A percentile compares a stretch with the other conserved stretches of the same genome.
Evolutionary conservation across 37 sponge, comb jelly and placozoan species (phyloP).

Genomic region (Ianthella basta): DNA sequence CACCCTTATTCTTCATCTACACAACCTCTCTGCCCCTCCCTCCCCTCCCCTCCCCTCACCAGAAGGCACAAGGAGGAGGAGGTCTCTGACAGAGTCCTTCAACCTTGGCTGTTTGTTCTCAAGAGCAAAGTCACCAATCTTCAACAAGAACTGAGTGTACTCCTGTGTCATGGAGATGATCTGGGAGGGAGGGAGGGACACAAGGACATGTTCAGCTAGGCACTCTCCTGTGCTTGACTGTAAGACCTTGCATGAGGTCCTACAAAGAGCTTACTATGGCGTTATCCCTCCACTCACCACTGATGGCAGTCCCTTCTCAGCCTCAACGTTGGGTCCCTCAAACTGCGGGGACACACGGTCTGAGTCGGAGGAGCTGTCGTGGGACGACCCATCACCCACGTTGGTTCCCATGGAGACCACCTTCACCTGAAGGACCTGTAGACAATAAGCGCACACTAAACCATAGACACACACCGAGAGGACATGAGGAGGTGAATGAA

Average conservation of each 20-base stretch:
- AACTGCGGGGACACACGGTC: conserved; percentile 59
- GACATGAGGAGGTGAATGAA: too few species aligned
- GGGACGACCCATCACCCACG: conserved; percentile 38
- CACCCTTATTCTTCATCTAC: too few species aligned
- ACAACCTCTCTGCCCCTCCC: too few species aligned
- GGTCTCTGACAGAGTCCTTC: conserved; percentile 65
- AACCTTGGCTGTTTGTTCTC: conserved; percentile 38
- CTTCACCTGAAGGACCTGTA: conserved; percentile 15
- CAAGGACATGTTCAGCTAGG: not conserved
- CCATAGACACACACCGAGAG: not conserved
- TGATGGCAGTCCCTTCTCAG: conserved; percentile 78
- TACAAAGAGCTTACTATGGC: too few species aligned
- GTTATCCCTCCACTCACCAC: conserved; percentile 57
- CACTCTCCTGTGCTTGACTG: not conserved
- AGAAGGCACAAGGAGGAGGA: conserved; percentile 79
- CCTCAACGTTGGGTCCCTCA: conserved; percentile 81
- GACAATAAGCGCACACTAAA: not conserved
- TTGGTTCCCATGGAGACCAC: conserved; percentile 33
- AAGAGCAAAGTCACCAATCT: conserved; percentile 80
- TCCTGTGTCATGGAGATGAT: conserved; percentile 52
- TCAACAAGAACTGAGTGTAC: conserved; percentile 60
- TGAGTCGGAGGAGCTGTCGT: conserved; percentile 82
- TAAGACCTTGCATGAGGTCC: too few species aligned
- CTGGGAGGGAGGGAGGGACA: conserved; percentile 25
- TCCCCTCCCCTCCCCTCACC: conserved; percentile 34